A percentile compares a stretch with the other conserved stretches of the same genome.
Evolutionary conservation across 2,888 invertebrate genomes (phyloP).

Genomic region (Platycheirus albimanus): DNA sequence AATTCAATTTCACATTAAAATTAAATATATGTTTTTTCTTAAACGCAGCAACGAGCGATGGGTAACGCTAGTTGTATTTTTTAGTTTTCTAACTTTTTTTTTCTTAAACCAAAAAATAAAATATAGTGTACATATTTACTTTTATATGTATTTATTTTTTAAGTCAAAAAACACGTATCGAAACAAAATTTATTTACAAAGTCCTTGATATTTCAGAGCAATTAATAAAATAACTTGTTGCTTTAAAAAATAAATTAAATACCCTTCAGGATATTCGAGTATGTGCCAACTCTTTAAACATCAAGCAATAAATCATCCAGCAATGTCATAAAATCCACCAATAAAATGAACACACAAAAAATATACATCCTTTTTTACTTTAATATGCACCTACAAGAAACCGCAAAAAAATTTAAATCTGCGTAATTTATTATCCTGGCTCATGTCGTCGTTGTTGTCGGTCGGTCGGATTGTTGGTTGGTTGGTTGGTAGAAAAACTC

Average conservation of each 20-base stretch:
- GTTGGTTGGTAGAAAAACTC: background rate
- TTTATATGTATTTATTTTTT: too few species aligned
- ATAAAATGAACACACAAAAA: too few species aligned
- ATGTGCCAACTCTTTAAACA: conserved; percentile 4
- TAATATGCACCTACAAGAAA: conserved; percentile 36
- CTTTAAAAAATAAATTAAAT: background rate
- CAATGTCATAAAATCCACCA: conserved; percentile 42
- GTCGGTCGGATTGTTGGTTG: too few species aligned
- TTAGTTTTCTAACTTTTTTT: too few species aligned
- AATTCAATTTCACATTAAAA: too few species aligned
- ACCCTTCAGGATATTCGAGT: background rate
- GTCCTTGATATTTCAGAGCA: background rate
- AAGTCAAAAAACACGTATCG: background rate
- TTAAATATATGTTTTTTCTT: too few species aligned
- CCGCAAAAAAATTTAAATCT: conserved; percentile 53
- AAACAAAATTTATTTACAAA: background rate
- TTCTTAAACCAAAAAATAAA: too few species aligned
- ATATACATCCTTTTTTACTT: conserved; percentile 20
- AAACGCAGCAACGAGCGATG: too few species aligned
- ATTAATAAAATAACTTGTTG: conserved; percentile 34
- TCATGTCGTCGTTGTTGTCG: conserved; percentile 2
- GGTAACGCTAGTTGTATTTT: too few species aligned
- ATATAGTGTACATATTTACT: too few species aligned
- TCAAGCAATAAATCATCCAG: conserved; percentile 36
- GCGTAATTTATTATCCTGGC: conserved; percentile 58